These are phyloP conservation scores for Arnoldichthys spilopterus DNA, from an alignment of 2,797 vertebrate species.

Conservation along the genomic window DNA sequence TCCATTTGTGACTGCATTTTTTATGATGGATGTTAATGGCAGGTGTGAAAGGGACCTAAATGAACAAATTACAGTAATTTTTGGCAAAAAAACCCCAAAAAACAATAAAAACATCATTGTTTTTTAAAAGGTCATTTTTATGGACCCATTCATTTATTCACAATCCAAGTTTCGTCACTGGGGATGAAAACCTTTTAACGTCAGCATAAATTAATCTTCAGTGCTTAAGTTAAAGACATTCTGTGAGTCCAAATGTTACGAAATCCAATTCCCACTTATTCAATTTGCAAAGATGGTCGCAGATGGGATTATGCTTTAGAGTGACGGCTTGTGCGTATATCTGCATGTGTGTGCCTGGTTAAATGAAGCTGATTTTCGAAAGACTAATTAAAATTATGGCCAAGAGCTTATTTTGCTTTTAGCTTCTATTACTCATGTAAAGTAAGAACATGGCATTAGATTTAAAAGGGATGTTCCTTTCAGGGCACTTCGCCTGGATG, in stretches of 20 bases:
- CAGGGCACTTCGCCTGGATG: neutral
- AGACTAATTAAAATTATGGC: constrained; percentile 26
- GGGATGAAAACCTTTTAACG: neutral
- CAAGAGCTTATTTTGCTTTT: neutral
- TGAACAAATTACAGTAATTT: too few relatives aligned
- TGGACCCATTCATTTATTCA: neutral
- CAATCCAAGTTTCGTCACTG: neutral
- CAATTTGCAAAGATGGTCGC: constrained; percentile 25
- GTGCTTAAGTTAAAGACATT: neutral
- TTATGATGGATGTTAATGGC: too few relatives aligned
- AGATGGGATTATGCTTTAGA: constrained; percentile 18
- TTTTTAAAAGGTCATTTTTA: too few relatives aligned
- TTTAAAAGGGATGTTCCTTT: neutral
- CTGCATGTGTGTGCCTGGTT: constrained; percentile 20
- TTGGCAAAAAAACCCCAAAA: too few relatives aligned
- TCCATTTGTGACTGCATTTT: too few relatives aligned
- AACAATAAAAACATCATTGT: too few relatives aligned
- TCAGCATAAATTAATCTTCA: neutral
- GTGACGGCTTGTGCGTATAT: neutral
- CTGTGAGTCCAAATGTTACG: neutral
- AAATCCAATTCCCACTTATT: constrained; percentile 39
- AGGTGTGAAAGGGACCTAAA: too few relatives aligned
- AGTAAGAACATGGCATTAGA: constrained; percentile 13
- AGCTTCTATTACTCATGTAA: too few relatives aligned
- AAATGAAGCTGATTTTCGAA: neutral